phyloP scores from a whole-genome alignment of 30 jellyfish, hydroid and myxozoan genomes.

The Sanderia malayensis region DNA sequence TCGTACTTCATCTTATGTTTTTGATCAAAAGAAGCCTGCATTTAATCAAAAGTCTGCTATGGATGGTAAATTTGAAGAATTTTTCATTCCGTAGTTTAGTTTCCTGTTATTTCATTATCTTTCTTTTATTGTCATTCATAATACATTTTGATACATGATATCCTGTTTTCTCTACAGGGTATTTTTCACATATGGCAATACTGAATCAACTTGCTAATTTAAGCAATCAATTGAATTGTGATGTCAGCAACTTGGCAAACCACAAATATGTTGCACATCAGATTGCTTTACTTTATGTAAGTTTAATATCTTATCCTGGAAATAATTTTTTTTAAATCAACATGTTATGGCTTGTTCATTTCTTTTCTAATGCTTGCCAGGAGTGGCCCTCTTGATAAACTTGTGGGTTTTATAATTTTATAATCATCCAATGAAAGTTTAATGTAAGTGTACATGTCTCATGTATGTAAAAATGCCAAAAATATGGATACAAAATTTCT shows the following conservation, averaged over 20 bases:
- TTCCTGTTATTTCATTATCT: background rate
- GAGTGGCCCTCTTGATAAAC: background rate
- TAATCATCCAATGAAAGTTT: background rate
- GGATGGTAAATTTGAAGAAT: slow-evolving; percentile 35
- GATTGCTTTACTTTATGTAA: slow-evolving; percentile 59
- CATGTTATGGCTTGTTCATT: background rate
- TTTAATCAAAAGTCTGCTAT: slow-evolving; percentile 51
- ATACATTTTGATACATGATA: background rate
- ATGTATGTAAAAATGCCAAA: background rate
- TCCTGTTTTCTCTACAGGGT: slow-evolving; percentile 31
- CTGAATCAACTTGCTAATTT: slow-evolving; percentile 39
- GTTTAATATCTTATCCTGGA: background rate
- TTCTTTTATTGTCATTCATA: background rate
- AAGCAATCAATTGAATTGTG: slow-evolving; percentile 45
- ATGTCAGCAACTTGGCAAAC: slow-evolving; percentile 40
- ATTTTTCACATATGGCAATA: slow-evolving; percentile 42
- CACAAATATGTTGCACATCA: slow-evolving; percentile 76
- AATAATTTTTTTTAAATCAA: background rate
- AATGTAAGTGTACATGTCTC: background rate
- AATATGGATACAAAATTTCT: no score
- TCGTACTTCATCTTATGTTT: slow-evolving; percentile 41
- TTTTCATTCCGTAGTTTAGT: background rate
- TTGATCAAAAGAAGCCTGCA: slow-evolving; percentile 39
- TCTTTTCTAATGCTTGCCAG: background rate
- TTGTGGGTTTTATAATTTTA: background rate